phyloP scores from a whole-genome alignment of 2,797 vertebrate species.

The Sebastes nivosus region DNA sequence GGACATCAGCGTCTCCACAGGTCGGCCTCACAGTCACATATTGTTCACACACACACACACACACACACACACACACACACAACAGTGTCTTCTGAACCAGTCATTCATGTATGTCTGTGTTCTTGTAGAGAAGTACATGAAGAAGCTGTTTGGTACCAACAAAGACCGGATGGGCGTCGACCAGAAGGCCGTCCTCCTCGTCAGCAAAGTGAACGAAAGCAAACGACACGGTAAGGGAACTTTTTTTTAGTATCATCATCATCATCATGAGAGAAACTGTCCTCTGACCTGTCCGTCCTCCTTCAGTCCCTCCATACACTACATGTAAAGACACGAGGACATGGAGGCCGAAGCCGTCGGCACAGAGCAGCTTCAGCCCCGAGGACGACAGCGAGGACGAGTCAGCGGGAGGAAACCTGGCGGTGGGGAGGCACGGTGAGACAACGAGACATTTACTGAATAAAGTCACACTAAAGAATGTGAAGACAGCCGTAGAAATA shows the following conservation, averaged over 20 bases:
- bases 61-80: too few species aligned
- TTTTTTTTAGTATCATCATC: not conserved
- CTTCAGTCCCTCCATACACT: conserved; percentile 92
- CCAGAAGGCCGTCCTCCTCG: conserved; percentile 97
- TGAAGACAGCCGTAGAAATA: not conserved
- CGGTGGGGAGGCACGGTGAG: conserved; percentile 84
- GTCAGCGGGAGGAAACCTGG: conserved; percentile 64
- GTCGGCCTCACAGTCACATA: conserved; percentile 59
- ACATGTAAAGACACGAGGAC: conserved; percentile 92
- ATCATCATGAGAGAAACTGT: rapidly evolving
- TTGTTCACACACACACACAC: not conserved
- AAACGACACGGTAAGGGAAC: conserved; percentile 87
- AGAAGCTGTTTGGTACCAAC: conserved; percentile 93
- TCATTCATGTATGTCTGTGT: not conserved
- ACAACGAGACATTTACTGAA: not conserved
- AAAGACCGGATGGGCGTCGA: conserved; percentile 93
- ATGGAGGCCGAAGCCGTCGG: conserved; percentile 87
- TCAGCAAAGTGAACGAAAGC: conserved; percentile 96
- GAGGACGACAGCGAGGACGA: conserved; percentile 84
- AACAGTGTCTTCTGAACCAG: not conserved
- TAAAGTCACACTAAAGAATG: not conserved
- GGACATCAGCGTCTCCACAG: conserved; percentile 88
- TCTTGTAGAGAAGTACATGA: conserved; percentile 90
- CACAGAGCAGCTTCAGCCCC: conserved; percentile 38
- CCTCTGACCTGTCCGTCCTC: not conserved